Evolutionary conservation across 2,113 vertebrate species (phyloP).

Genomic region (Mungos mungo): DNA sequence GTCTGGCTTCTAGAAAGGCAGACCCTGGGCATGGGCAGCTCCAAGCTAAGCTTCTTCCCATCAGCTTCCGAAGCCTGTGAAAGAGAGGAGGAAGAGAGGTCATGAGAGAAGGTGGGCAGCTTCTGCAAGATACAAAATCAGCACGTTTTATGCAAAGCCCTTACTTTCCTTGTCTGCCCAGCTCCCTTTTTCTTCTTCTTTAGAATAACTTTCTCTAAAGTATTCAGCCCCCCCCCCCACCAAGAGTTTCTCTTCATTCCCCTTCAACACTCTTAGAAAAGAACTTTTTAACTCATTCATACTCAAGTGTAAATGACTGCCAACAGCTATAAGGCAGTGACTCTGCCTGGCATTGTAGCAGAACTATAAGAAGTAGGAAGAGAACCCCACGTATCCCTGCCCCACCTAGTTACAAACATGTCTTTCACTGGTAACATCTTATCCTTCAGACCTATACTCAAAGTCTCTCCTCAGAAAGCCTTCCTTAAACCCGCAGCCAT

Average conservation of each 20-base stretch:
- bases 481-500: neutral
- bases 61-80: neutral
- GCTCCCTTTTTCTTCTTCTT: neutral
- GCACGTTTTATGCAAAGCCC: neutral
- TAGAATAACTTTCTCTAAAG: neutral
- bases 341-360: neutral
- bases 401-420: neutral
- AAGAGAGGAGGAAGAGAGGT: neutral
- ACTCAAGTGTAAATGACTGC: conserved; percentile 25
- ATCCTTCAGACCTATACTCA: neutral
- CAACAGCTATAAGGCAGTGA: neutral
- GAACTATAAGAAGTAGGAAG: neutral
- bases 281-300: neutral
- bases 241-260: neutral
- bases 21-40: neutral
- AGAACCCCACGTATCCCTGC: neutral
- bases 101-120: neutral
- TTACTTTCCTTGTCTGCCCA: neutral
- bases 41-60: neutral
- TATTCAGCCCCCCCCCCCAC: neutral
- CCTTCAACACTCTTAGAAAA: neutral
- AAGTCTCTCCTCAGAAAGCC: neutral
- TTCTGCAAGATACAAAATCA: neutral
- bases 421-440: neutral
- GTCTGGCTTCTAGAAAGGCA: neutral